Evolutionary conservation across 2,797 vertebrate genomes (phyloP).

Genomic region (Scarus forsteni): DNA sequence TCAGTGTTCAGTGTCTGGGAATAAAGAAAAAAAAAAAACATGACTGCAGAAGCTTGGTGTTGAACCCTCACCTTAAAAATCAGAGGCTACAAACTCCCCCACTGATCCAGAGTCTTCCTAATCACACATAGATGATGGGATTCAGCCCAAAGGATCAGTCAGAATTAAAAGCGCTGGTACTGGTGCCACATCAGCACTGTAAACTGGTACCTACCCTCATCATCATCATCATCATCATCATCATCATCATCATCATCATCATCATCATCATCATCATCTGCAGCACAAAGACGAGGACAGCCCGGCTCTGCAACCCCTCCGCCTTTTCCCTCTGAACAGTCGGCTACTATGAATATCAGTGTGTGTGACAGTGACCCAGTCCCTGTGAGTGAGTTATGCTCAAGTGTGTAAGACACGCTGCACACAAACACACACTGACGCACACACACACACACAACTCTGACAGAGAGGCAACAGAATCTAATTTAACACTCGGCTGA

Average conservation of each 20-base stretch:
- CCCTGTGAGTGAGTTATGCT: constrained; percentile 55
- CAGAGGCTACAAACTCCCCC: too few species aligned
- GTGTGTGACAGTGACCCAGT: constrained; percentile 63
- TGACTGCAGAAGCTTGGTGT: too few species aligned
- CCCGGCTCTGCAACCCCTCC: constrained; percentile 7
- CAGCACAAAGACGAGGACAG: constrained; percentile 1
- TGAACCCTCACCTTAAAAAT: too few species aligned
- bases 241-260: constrained; percentile 7
- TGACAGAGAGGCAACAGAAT: constrained; percentile 80
- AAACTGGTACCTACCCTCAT: background rate
- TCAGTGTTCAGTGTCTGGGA: too few species aligned
- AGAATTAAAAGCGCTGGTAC: too few species aligned
- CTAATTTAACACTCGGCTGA: constrained; percentile 85
- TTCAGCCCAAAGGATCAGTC: too few species aligned
- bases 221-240: constrained; percentile 9
- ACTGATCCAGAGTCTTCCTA: too few species aligned
- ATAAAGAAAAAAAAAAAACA: too few species aligned
- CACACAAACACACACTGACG: constrained; percentile 30
- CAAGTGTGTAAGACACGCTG: constrained; percentile 26
- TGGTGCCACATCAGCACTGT: too few species aligned
- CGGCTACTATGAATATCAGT: constrained; percentile 38
- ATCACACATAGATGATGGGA: too few species aligned
- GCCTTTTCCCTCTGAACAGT: constrained; percentile 19
- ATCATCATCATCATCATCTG: constrained; percentile 7
- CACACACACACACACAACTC: constrained; percentile 43